Evolutionary conservation across 2,797 vertebrate genomes (phyloP).

Genomic region (Eospalax fontanierii): DNA sequence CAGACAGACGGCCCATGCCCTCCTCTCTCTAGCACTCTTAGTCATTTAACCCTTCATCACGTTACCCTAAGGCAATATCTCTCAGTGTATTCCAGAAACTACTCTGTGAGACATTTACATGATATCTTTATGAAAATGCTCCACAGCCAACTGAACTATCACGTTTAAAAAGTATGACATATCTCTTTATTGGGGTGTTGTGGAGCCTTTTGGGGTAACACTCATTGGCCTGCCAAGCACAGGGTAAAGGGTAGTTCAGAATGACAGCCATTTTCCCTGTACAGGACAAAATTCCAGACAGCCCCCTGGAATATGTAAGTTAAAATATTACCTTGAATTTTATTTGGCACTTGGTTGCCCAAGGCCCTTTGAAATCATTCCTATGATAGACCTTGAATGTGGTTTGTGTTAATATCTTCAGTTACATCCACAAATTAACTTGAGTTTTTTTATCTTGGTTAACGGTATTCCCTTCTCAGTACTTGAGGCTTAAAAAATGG

Average conservation of each 20-base stretch:
- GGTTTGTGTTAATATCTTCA: neutral
- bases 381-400: neutral
- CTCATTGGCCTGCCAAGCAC: neutral
- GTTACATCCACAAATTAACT: neutral
- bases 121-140: neutral
- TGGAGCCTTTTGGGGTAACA: neutral
- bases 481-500: neutral
- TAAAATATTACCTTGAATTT: constrained; percentile 33
- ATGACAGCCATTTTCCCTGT: neutral
- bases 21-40: constrained; percentile 49
- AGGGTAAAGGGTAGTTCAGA: neutral
- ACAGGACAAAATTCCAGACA: neutral
- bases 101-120: neutral
- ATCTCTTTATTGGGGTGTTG: constrained; percentile 14
- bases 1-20: constrained; percentile 25
- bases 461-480: neutral
- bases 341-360: neutral
- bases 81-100: constrained; percentile 36
- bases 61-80: constrained; percentile 51
- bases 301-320: neutral
- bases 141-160: constrained; percentile 48
- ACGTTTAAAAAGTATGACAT: neutral
- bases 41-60: constrained; percentile 59
- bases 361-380: constrained; percentile 34
- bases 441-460: neutral